Conservation (phyloP, 2,797 vertebrate genomes). For the Parambassis ranga region DNA sequence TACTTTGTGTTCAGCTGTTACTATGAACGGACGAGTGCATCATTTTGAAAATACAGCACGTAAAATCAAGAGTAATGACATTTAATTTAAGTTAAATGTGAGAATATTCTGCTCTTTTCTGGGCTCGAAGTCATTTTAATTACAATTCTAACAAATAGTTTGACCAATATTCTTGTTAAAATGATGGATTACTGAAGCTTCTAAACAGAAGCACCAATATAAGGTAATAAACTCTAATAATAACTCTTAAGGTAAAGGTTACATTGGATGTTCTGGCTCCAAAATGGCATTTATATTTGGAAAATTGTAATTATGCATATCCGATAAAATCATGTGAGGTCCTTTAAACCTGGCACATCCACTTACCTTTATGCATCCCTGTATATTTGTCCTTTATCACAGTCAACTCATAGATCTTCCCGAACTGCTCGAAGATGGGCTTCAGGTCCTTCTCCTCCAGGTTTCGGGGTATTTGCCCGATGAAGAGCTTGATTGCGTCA, state of each 20-base stretch:
- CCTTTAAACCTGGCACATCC: background rate
- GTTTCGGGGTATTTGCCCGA: constrained; percentile 85
- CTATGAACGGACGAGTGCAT: too few species aligned
- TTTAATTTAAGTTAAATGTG: too few species aligned
- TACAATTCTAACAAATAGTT: too few species aligned
- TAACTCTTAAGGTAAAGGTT: background rate
- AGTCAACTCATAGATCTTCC: constrained; percentile 85
- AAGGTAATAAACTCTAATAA: constrained; percentile 6
- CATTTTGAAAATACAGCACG: too few species aligned
- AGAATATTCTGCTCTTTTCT: too few species aligned
- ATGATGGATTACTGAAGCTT: too few species aligned
- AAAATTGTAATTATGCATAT: too few species aligned
- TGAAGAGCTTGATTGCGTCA: constrained; percentile 86
- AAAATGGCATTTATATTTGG: too few species aligned
- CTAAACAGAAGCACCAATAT: background rate
- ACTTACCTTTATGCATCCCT: constrained; percentile 86
- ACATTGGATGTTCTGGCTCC: constrained; percentile 9
- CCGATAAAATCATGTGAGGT: background rate
- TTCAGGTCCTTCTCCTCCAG: constrained; percentile 86
- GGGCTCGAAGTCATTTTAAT: too few species aligned
- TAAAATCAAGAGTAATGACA: too few species aligned
- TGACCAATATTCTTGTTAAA: too few species aligned
- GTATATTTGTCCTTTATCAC: constrained; percentile 88
- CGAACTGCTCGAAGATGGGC: constrained; percentile 85
- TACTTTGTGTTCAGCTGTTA: too few species aligned